phyloP scores from a whole-genome alignment of 2,888 invertebrate species.

The Rhagonycha lutea region DNA sequence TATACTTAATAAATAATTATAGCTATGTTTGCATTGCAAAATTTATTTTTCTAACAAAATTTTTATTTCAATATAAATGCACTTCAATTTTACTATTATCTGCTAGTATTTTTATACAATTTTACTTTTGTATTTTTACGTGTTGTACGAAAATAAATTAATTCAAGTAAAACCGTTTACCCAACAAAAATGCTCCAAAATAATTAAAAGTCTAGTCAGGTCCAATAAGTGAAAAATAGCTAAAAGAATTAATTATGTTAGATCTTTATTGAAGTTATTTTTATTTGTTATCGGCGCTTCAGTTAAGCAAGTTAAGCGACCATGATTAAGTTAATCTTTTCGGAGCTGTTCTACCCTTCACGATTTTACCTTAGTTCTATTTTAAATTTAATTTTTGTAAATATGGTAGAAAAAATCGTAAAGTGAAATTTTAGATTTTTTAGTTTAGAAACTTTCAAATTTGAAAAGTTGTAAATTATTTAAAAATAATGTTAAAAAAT shows the following conservation, averaged over 20 bases:
- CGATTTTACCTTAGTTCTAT: not conserved
- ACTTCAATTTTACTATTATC: not conserved
- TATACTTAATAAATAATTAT: not conserved
- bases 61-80: no score
- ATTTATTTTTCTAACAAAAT: not conserved
- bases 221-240: slow-evolving; percentile 38
- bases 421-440: not conserved
- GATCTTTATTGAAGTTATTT: slow-evolving; percentile 44
- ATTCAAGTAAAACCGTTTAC: not conserved
- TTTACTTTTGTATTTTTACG: not conserved
- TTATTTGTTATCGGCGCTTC: slow-evolving; percentile 44
- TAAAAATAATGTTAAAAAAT: slow-evolving; percentile 15
- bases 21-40: not conserved
- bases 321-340: slow-evolving; percentile 37
- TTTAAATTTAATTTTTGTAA: not conserved
- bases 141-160: not conserved
- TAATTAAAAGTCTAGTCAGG: slow-evolving; percentile 9
- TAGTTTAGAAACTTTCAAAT: slow-evolving; percentile 1
- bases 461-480: slow-evolving; percentile 10
- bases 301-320: slow-evolving; percentile 36
- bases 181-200: not conserved
- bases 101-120: not conserved
- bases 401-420: not conserved
- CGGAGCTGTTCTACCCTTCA: slow-evolving; percentile 8
- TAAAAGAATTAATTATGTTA: slow-evolving; percentile 38